Evolutionary conservation across 2,113 vertebrate genomes (phyloP), one percentile per base, ranked within the genome.

Genomic region (Glareola pratincola): DNA sequence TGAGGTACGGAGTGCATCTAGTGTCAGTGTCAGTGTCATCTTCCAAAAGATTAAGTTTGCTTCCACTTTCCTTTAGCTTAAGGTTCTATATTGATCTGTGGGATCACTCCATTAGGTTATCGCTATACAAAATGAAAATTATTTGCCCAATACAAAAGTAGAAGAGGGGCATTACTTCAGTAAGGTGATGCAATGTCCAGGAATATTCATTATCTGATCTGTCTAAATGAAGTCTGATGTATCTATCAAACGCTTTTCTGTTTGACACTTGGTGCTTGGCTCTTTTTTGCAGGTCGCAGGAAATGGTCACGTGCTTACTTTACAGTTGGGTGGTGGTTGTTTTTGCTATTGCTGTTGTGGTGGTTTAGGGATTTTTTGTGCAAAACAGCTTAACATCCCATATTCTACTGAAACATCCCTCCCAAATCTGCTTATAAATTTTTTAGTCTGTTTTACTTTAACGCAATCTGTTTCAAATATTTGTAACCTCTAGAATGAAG

Each of bases 331-430:
- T 47, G 27, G 16, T 34, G 15, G 10, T 16, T 2, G n/a, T 8
- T 36, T 11, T 48, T 76, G 3, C 36, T 59, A 10, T 24, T 60
- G 34, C 5, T 54, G 32, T 3, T 45, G 34, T 26, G 8, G 8
- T 20, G 75, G 27, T 7, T 39, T 19, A 5, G 5, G 27, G 4
- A 0, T 0, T 17, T 48, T 66, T 39, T 77, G 4, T 73, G 26
- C 24, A 69, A 45, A 92, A 85, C 4, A 6, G 8, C 2, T 18
- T 71, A 67, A 74, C 1, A 3, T 36, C 18, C 8, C 30, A 4
- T 26, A 47, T 51, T 92, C 6, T 60, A n/a, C 57, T 32, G 20
- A 88, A 78, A 59, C 10, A 47, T 36, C 15, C 51, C 1, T 81
- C 15, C 12, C 7, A 74, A 73, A 71, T 75, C 8, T 16, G 17